Evolutionary conservation across 2,113 vertebrate genomes (phyloP), one percentile per base, ranked within the genome.

Genomic region (Nycticorax nycticorax): DNA sequence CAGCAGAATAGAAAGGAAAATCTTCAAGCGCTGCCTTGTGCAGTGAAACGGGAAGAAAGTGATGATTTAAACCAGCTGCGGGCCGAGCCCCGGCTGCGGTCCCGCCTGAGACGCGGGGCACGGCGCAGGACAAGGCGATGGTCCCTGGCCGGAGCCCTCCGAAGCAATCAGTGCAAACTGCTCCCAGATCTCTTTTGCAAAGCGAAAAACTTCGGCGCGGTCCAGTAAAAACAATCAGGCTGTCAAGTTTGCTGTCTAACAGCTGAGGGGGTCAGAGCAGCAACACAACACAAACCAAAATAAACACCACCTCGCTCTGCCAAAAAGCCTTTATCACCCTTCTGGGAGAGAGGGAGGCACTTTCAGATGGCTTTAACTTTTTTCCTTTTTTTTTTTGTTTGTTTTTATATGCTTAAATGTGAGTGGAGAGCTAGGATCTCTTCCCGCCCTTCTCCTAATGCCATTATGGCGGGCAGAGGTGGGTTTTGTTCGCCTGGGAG

Each of bases 221-320:
- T 93, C 97, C 96, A 97, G 96, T 57, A 96, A 97, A 97, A 96
- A 96, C 96, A 97, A 95, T 85, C 94, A 78, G 66, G 69, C 96
- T 97, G 97, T 96, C 97, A 95, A 77, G 83, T 80, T 88, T 79
- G 87, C 95, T 69, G 17, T 94, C 96, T 93, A 90, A 94, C 96
- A 97, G 96, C 97, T 91, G 94, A 97, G 93, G 85, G 91, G 96
- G 96, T 97, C 96, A 96, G 95, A 94, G 96, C 91, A 91, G 94
- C 97, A 97, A 97, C 97, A 95, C 95, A 95, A 95, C 96, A 96
- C 89, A 97, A 97, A 97, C 96, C 95, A 97, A 97, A 97, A 97
- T 95, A 97, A 97, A 97, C 95, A 96, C 82, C 84, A 69, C 85
- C 94, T 91, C 18, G 2, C 57, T 76, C 92, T 97, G 96, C 96